Evolutionary conservation across 2,113 vertebrate species (phyloP).

Genomic region (Sakesphorus luctuosus): DNA sequence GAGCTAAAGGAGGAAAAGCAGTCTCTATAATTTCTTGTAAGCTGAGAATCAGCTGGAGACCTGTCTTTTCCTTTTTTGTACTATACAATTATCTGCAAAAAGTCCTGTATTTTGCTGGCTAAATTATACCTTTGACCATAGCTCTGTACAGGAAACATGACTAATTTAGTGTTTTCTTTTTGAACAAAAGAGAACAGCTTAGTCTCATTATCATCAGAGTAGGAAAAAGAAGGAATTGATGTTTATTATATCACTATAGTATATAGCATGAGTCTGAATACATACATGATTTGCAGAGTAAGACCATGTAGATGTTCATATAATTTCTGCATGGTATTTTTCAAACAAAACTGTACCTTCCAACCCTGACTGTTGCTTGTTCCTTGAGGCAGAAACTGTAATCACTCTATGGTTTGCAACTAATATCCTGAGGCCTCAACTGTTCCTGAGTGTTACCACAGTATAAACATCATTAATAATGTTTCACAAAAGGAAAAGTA

Average conservation of each 20-base stretch:
- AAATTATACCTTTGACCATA: neutral
- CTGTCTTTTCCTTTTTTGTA: neutral
- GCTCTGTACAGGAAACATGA: neutral
- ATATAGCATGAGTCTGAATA: neutral
- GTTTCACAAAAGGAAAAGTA: neutral
- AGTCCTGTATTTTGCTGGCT: neutral
- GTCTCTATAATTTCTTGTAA: conserved; percentile 7
- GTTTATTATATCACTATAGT: neutral
- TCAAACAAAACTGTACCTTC: neutral
- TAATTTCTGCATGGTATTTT: neutral
- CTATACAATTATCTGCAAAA: neutral
- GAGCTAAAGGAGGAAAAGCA: neutral
- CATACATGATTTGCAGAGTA: neutral
- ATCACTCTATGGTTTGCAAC: neutral
- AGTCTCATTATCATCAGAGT: neutral
- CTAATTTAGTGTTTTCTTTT: neutral
- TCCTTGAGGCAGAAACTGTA: conserved; percentile 5
- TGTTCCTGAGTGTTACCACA: neutral
- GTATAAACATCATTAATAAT: neutral
- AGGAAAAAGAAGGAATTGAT: neutral
- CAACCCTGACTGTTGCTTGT: neutral
- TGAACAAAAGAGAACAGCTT: neutral
- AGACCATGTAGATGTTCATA: neutral
- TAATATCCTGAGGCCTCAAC: neutral
- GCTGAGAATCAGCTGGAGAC: neutral